Conservation (phyloP, 2,113 vertebrate species). For the Hipposideros armiger region DNA sequence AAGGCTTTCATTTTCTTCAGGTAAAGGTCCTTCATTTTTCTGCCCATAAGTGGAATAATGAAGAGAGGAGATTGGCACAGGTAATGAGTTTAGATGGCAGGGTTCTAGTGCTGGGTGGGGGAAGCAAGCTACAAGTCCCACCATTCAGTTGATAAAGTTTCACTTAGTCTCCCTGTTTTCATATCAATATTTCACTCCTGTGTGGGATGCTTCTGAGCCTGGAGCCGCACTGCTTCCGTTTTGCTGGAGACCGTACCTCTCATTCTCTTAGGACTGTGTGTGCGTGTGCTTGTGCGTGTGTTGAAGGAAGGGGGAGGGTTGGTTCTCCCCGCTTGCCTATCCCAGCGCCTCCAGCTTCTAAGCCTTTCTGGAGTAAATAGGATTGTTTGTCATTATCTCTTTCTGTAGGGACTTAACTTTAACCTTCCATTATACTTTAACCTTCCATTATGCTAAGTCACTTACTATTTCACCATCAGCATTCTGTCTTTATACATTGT, state of each 20-base stretch:
- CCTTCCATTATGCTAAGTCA: neutral
- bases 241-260: neutral
- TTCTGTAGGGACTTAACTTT: neutral
- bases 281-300: neutral
- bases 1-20: slow-evolving; percentile 52
- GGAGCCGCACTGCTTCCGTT: neutral
- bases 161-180: neutral
- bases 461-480: neutral
- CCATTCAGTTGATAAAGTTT: neutral
- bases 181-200: neutral
- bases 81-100: neutral
- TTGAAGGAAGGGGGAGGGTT: neutral
- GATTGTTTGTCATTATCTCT: neutral
- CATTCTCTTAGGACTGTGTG: neutral
- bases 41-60: neutral
- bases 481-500: neutral
- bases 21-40: slow-evolving; percentile 35
- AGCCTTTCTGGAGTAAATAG: neutral
- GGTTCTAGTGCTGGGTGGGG: neutral
- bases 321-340: neutral
- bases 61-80: neutral
- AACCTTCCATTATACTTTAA: neutral
- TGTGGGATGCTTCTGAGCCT: neutral
- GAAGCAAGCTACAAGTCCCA: neutral
- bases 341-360: neutral